phyloP scores from a whole-genome alignment of 2,888 invertebrate genomes.

The Acrocyrtus sp. region DNA sequence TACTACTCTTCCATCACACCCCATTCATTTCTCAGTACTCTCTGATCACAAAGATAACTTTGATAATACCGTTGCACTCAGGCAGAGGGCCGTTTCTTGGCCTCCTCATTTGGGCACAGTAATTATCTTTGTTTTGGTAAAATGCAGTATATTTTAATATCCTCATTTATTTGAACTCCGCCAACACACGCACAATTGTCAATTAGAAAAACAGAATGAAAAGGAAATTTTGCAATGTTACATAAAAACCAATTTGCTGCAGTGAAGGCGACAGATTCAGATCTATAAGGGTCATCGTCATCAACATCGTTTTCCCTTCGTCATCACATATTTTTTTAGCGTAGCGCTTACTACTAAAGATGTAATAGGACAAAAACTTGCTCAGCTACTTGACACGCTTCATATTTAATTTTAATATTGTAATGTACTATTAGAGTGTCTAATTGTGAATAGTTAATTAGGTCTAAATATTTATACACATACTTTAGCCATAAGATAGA shows the following conservation, averaged over 20 bases:
- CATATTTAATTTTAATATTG: neutral
- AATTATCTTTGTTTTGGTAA: constrained; percentile 36
- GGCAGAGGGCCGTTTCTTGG: neutral
- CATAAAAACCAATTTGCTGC: too few relatives aligned
- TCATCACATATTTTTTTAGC: too few relatives aligned
- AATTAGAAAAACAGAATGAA: too few relatives aligned
- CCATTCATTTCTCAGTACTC: constrained; percentile 16
- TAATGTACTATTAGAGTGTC: neutral
- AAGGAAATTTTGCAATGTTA: too few relatives aligned
- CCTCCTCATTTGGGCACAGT: constrained; percentile 45
- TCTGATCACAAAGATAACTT: neutral
- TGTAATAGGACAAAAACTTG: too few relatives aligned
- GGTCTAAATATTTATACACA: too few relatives aligned
- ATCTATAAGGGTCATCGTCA: neutral
- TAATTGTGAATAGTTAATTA: neutral
- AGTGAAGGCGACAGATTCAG: neutral
- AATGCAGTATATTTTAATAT: constrained; percentile 11
- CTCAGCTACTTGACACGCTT: neutral
- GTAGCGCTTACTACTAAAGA: too few relatives aligned
- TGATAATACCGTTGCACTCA: constrained; percentile 29
- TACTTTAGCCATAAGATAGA: too few relatives aligned
- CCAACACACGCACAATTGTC: neutral
- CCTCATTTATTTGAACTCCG: too few relatives aligned
- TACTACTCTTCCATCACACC: constrained; percentile 5
- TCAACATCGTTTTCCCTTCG: neutral